Conservation (phyloP, 2,888 invertebrate species). For the Hedya salicella region DNA sequence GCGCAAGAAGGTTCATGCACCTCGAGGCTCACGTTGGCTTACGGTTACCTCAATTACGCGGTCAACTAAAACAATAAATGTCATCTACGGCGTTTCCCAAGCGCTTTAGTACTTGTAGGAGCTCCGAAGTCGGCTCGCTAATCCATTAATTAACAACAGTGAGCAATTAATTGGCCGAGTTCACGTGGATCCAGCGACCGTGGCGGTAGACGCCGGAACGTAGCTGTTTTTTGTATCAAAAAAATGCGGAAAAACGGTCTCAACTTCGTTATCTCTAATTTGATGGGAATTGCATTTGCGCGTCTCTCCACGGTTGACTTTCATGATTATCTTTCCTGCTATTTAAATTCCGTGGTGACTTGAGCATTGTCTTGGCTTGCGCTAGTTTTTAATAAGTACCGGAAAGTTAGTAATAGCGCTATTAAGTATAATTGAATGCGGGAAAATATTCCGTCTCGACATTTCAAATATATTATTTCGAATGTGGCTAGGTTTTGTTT, state of each 20-base stretch:
- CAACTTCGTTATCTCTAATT: conserved; percentile 55
- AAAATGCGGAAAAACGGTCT: conserved; percentile 58
- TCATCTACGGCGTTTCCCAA: conserved; percentile 45
- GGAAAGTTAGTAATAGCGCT: conserved; percentile 25
- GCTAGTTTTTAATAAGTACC: conserved; percentile 27
- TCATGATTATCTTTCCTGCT: conserved; percentile 49
- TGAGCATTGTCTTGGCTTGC: conserved; percentile 48
- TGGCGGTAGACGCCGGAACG: conserved; percentile 51
- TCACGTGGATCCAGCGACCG: conserved; percentile 62
- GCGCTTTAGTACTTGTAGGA: conserved; percentile 32
- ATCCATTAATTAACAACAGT: conserved; percentile 64
- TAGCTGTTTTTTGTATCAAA: conserved; percentile 46
- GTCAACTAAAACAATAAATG: conserved; percentile 43
- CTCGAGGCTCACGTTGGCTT: conserved; percentile 5
- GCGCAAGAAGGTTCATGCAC: conserved; percentile 23
- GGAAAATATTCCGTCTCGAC: conserved; percentile 14
- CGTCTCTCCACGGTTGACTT: conserved; percentile 47
- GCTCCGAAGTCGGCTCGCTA: conserved; percentile 47
- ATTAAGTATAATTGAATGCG: conserved; percentile 23
- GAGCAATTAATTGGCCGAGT: conserved; percentile 67
- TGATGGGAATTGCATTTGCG: conserved; percentile 56
- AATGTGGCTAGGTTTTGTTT: conserved; percentile 7
- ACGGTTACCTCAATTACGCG: conserved; percentile 39
- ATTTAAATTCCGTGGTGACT: conserved; percentile 47
- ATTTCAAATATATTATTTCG: conserved; percentile 8